Evolutionary conservation across 2,888 invertebrate species (phyloP).

Genomic region (Crossocerus cetratus): DNA sequence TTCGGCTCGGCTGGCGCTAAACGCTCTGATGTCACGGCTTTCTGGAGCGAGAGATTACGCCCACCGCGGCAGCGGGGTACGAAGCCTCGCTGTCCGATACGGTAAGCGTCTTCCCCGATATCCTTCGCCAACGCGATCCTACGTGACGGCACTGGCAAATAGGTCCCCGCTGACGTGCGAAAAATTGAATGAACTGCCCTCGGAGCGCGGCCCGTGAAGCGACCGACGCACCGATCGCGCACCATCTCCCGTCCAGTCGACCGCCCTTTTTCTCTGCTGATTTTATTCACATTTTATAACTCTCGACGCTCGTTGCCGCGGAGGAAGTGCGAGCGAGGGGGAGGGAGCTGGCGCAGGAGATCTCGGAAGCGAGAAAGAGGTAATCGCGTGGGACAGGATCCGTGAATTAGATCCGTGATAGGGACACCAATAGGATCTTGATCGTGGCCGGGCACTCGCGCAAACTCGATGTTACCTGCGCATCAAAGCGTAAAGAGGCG

Average conservation of each 20-base stretch:
- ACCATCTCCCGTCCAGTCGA: too few species aligned
- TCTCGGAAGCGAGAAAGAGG: neutral
- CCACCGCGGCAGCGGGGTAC: neutral
- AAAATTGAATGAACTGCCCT: constrained; percentile 4
- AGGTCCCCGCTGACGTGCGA: neutral
- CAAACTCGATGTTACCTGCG: constrained; percentile 3
- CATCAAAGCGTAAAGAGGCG: constrained; percentile 4
- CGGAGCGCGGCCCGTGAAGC: neutral
- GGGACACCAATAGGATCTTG: constrained; percentile 5
- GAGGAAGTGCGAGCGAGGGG: too few species aligned
- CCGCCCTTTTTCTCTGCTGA: too few species aligned
- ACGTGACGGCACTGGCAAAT: neutral
- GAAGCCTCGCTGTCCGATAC: constrained; percentile 18
- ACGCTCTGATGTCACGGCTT: constrained; percentile 50
- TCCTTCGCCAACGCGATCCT: neutral
- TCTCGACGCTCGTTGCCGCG: too few species aligned
- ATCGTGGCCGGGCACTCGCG: constrained; percentile 5
- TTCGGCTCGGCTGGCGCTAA: constrained; percentile 18
- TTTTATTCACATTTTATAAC: too few species aligned
- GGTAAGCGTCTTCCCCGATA: constrained; percentile 19
- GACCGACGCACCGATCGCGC: neutral
- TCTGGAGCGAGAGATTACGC: constrained; percentile 26
- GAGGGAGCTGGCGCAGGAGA: too few species aligned
- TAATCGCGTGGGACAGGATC: constrained; percentile 7
- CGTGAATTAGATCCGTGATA: constrained; percentile 10